Evolutionary conservation across 2,797 vertebrate genomes (phyloP), one percentile per base, ranked within the genome.

Genomic region (Cichlasoma orientale): DNA sequence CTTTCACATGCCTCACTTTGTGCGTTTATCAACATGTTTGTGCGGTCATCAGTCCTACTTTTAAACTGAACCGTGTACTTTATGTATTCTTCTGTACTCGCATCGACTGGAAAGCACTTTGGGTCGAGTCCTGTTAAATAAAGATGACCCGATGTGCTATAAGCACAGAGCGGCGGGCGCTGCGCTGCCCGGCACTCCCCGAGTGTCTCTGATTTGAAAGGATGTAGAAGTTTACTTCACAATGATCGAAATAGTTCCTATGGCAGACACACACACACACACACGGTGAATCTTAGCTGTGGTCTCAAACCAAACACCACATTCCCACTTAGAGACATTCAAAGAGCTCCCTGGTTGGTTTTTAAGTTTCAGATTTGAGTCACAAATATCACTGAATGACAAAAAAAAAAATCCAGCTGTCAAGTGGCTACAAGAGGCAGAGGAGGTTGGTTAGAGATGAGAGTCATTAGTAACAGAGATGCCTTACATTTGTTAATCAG

Each of bases 401-500:
- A 19, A 23, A 56, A 2, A 5, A 12, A 33, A 53, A 44, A 56
- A 2, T 23, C 14, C 23, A 56, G 7, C 13, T 44, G 31, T 74
- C 9, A 13, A 25, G 23, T 14, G 44, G 14, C 55, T 23, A 10
- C 3, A 18, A 3, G 16, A 31, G 21, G 41, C 18, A 21, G 70
- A 50, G 1, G 21, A 25, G 81, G 72, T 18, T 85, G 78, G 76
- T 77, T 86, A 52, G 71, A 77, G 79, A 89, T 84, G 53, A 84
- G 75, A 73, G 77, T 55, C 21, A 5, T 8, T 50, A n/a, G 12
- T 33, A 68, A 69, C 71, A 83, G 29, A 19, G 18, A 68, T 47
- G 92, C 93, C 97, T 98, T 97, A 97, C 97, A 94, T 97, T 97
- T 97, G 91, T 96, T 96, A 94, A 97, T 97, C 93, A 98, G 96